Conservation (phyloP, 2,888 invertebrate species). For the Mesorhabditis sp. region DNA sequence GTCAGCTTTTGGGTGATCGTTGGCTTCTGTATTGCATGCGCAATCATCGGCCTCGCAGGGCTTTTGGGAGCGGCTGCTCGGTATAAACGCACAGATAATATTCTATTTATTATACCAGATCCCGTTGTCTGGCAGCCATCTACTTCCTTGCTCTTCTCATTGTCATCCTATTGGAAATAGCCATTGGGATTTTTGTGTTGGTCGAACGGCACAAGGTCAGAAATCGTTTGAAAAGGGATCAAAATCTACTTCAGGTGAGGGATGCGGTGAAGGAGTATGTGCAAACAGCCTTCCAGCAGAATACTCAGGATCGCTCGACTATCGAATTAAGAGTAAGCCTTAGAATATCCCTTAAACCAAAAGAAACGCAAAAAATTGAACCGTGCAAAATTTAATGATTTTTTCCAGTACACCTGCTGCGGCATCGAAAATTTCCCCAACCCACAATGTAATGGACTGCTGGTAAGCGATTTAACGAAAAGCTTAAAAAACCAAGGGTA, state of each 20-base stretch:
- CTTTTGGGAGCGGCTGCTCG: conserved; percentile 16
- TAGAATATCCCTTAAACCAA: no score
- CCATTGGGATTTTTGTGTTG: conserved; percentile 41
- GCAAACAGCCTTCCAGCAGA: conserved; percentile 25
- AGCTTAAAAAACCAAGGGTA: no score
- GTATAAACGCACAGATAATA: conserved; percentile 14
- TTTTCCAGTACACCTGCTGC: conserved; percentile 46
- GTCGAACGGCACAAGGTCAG: conserved; percentile 28
- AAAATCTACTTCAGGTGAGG: conserved; percentile 23
- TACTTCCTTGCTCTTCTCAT: conserved; percentile 32
- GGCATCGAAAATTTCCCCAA: conserved; percentile 29
- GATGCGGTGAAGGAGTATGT: conserved; percentile 35
- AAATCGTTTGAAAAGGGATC: conserved; percentile 11
- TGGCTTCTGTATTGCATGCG: conserved; percentile 42
- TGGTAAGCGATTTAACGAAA: no score
- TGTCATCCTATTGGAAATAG: conserved; percentile 45
- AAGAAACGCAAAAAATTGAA: no score
- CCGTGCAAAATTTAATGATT: not conserved
- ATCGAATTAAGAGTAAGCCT: conserved; percentile 18
- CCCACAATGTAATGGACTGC: no score
- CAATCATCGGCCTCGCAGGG: conserved; percentile 43
- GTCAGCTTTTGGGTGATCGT: conserved; percentile 49
- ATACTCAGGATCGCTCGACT: conserved; percentile 24
- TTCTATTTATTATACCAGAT: not conserved
- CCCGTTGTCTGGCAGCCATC: conserved; percentile 9